A percentile compares a stretch with the other conserved stretches of the same genome.
phyloP scores from a whole-genome alignment of 2,113 vertebrate genomes.

The Peromyscus maniculatus region DNA sequence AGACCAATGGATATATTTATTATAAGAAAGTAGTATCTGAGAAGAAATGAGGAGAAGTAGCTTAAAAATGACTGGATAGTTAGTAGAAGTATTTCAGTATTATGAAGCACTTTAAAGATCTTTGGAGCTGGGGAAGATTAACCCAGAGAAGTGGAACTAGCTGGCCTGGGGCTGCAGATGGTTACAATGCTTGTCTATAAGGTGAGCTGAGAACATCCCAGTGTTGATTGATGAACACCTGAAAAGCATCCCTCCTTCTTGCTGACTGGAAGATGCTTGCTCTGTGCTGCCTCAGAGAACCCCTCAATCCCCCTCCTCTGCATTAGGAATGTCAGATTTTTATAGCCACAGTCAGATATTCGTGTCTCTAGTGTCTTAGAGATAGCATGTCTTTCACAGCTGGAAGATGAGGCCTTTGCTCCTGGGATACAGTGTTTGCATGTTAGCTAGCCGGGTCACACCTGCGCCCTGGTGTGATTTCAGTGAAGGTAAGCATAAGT shows the following conservation, averaged over 20 bases:
- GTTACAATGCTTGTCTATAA: neutral
- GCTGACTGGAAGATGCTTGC: neutral
- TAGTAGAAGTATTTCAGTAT: neutral
- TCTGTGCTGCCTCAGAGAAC: neutral
- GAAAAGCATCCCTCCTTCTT: neutral
- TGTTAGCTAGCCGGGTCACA: neutral
- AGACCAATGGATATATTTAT: neutral
- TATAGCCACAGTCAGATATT: neutral
- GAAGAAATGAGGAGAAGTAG: neutral
- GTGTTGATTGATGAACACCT: neutral
- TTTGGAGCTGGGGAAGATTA: slow-evolving; percentile 1
- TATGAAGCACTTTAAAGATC: neutral
- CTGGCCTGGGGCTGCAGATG: too few relatives aligned
- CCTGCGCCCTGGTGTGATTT: neutral
- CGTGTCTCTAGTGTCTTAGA: neutral
- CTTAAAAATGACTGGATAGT: neutral
- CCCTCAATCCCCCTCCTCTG: neutral
- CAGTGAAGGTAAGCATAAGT: neutral
- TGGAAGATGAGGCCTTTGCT: neutral
- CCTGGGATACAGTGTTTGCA: neutral
- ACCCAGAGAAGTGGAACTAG: neutral
- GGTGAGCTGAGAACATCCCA: neutral
- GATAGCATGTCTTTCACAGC: neutral
- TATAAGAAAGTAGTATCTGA: neutral
- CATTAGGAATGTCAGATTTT: neutral